These are phyloP conservation scores for Diachrysia chrysitis DNA, from an alignment of 2,888 invertebrate species.

Conservation along the genomic window DNA sequence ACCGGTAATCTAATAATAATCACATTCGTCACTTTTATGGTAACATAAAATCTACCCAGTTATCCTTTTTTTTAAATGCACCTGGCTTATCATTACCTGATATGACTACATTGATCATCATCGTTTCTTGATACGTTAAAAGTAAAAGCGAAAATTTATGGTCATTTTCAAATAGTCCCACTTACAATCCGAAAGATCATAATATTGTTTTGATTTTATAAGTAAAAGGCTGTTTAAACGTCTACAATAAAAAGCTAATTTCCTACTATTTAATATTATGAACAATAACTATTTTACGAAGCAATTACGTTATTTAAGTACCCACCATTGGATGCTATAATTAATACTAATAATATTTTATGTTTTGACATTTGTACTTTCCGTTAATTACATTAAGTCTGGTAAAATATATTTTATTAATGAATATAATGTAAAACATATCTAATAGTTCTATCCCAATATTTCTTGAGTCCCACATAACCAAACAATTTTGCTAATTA, in stretches of 20 bases:
- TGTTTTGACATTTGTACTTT: not conserved
- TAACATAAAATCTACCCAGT: not conserved
- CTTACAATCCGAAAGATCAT: not conserved
- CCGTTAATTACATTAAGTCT: too few species aligned
- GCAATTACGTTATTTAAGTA: not conserved
- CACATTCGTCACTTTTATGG: too few species aligned
- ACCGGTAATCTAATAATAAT: too few species aligned
- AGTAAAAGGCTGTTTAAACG: not conserved
- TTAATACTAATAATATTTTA: not conserved
- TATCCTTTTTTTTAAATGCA: not conserved
- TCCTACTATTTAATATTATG: not conserved
- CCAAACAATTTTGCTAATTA: too few species aligned
- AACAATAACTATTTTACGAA: not conserved
- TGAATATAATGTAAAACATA: too few species aligned
- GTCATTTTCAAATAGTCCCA: not conserved
- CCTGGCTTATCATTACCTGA: too few species aligned
- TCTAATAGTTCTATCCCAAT: too few species aligned
- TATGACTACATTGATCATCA: too few species aligned
- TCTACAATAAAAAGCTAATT: not conserved
- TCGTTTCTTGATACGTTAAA: not conserved
- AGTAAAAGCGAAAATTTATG: not conserved
- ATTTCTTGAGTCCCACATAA: too few species aligned
- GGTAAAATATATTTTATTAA: too few species aligned
- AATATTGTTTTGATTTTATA: not conserved
- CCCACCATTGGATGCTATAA: not conserved